A percentile compares a stretch with the other conserved stretches of the same genome.
Evolutionary conservation across 2,113 vertebrate species (phyloP).

Genomic region (Uria lomvia): DNA sequence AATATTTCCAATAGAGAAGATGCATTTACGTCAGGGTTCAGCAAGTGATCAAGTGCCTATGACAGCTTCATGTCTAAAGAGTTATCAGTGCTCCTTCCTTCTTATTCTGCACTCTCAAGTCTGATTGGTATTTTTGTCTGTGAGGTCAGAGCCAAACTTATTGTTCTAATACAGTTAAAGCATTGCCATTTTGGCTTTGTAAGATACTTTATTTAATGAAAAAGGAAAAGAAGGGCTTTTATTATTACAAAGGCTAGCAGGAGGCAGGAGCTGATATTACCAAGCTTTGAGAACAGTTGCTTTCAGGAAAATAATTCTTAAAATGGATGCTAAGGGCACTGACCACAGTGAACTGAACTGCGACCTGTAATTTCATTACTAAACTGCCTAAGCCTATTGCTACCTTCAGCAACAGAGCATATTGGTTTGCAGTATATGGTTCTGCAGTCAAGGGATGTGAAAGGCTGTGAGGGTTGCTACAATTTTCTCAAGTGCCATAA

Average conservation of each 20-base stretch:
- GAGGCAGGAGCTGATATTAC: background rate
- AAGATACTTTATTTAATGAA: constrained; percentile 7
- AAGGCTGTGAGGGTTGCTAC: background rate
- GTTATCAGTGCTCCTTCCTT: background rate
- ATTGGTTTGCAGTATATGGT: background rate
- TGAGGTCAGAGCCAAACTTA: background rate
- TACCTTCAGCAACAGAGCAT: background rate
- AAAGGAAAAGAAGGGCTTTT: background rate
- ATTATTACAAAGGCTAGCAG: background rate
- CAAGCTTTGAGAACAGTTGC: background rate
- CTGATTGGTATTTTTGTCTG: background rate
- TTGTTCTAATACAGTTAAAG: background rate
- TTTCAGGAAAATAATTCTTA: constrained; percentile 18
- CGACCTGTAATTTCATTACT: constrained; percentile 15
- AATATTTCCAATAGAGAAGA: background rate
- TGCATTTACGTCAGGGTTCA: fast-evolving
- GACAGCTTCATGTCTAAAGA: background rate
- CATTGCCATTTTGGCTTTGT: background rate
- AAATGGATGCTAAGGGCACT: background rate
- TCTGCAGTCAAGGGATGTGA: background rate
- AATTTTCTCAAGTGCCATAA: background rate
- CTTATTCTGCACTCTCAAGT: background rate
- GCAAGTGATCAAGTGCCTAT: fast-evolving
- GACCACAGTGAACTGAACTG: background rate
- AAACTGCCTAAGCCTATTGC: background rate